phyloP scores from a whole-genome alignment of 2,113 vertebrate species.

The human region DNA sequence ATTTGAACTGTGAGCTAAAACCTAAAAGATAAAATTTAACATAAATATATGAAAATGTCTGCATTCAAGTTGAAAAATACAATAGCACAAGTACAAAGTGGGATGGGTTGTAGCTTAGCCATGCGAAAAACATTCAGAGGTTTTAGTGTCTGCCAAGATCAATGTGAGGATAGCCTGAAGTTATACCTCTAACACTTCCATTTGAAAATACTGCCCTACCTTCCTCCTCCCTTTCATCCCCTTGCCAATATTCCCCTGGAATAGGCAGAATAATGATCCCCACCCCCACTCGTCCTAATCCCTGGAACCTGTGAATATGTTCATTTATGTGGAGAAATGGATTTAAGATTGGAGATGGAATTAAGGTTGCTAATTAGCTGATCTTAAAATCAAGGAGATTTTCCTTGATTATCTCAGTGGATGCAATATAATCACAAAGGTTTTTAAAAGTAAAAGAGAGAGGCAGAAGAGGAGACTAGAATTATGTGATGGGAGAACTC shows the following conservation, averaged over 20 bases:
- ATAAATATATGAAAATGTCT: background rate
- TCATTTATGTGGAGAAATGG: background rate
- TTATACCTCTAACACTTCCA: background rate
- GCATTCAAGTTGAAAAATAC: background rate
- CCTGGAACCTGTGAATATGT: background rate
- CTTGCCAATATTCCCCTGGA: background rate
- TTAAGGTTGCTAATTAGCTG: background rate
- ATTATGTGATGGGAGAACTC: background rate
- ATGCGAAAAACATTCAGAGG: background rate
- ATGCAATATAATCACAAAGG: background rate
- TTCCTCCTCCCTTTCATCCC: background rate
- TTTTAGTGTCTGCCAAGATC: background rate
- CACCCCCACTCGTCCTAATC: no score
- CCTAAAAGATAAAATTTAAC: background rate
- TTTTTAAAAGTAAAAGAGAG: background rate
- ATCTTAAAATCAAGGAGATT: background rate
- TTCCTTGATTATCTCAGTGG: background rate
- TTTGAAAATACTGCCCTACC: background rate
- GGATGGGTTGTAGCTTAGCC: background rate
- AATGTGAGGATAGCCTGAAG: background rate
- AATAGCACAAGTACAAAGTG: background rate
- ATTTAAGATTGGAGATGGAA: background rate
- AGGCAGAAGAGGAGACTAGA: background rate
- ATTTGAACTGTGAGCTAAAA: background rate
- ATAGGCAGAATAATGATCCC: background rate